Base-by-base conservation (phyloP, 2,113 vertebrate genomes). In the Zingel zingel region DNA sequence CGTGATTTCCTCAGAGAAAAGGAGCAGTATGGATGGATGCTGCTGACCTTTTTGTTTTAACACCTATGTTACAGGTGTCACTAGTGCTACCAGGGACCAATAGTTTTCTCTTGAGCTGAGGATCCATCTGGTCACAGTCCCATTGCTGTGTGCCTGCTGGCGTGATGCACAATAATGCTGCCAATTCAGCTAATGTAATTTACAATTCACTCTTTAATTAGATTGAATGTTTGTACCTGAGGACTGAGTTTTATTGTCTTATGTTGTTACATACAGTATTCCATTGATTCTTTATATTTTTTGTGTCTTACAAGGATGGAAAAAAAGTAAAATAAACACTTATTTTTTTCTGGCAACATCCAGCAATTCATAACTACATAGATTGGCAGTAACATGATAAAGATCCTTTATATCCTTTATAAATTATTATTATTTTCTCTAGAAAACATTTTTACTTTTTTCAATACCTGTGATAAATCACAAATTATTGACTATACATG, bases 31-130 rank as follows among this genome's bases (percentile, higher is more conserved):
- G 84, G 88, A 72, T 77, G 81, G 30, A 83, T 78, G 82, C 80
- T 79, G 83, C 86, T 88, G 91, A 92, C 90, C 90, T 92, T 91
- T 87, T 57, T 88, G 11, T 90, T 91, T 90, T 83, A 82, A 70
- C 48, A 9, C 45, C 47, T 64, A 48, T 59, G 85, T 79, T 88
- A 88, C 80, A 92, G 86, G 82, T 92, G 87, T 82, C 79, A 58
- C 76, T 54, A 61, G 45, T 39, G 78, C 74, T 69, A 56, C n/a
- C 77, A 11, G 79, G 82, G 62, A 62, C 65, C 61, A 3, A 11
- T 45, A 25, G 70, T 75, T 79, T 73, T 45, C 64, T 79, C 74
- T 63, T 4, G 79, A 79, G 64, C 21, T 62, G 53, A 50, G 6
- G 3, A 47, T 85, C 85, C 81, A 86, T 83, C 81, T 91, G 81